A percentile compares a stretch with the other conserved stretches of the same genome.
phyloP scores from a whole-genome alignment of 2,888 invertebrate species.

The Catocala nupta region DNA sequence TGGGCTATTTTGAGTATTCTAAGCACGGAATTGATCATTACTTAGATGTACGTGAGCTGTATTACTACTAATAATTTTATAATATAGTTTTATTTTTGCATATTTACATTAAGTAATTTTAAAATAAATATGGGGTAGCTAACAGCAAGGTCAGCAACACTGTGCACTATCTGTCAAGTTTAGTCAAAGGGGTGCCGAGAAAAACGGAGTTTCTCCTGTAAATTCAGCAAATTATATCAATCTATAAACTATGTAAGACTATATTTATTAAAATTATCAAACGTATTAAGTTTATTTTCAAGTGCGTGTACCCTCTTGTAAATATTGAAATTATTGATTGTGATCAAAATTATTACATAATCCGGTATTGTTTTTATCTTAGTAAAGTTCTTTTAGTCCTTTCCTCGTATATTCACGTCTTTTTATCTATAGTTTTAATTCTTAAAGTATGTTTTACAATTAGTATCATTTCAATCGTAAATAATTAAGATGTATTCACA shows the following conservation, averaged over 20 bases:
- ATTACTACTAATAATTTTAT: no score
- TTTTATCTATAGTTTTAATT: neutral
- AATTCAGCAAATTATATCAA: constrained; percentile 21
- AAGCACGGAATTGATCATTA: no score
- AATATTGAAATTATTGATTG: constrained; percentile 9
- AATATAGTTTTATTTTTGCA: no score
- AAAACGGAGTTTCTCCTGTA: constrained; percentile 19
- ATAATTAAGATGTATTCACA: neutral
- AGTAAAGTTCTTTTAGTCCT: constrained; percentile 6
- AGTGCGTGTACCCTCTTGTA: neutral
- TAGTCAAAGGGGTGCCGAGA: constrained; percentile 39
- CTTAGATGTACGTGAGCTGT: no score
- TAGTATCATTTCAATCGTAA: no score
- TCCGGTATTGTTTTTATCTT: constrained; percentile 55
- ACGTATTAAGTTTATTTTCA: neutral
- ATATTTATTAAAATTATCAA: constrained; percentile 3
- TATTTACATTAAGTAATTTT: no score
- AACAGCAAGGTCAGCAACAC: constrained; percentile 7
- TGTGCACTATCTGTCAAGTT: constrained; percentile 43
- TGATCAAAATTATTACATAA: constrained; percentile 67
- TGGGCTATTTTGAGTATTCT: no score
- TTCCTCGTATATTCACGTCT: neutral
- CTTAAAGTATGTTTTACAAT: neutral
- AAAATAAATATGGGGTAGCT: no score
- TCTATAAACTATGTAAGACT: constrained; percentile 34